These are phyloP conservation scores for Falco biarmicus DNA, from an alignment of 2,797 vertebrate genomes.

Conservation along the genomic window DNA sequence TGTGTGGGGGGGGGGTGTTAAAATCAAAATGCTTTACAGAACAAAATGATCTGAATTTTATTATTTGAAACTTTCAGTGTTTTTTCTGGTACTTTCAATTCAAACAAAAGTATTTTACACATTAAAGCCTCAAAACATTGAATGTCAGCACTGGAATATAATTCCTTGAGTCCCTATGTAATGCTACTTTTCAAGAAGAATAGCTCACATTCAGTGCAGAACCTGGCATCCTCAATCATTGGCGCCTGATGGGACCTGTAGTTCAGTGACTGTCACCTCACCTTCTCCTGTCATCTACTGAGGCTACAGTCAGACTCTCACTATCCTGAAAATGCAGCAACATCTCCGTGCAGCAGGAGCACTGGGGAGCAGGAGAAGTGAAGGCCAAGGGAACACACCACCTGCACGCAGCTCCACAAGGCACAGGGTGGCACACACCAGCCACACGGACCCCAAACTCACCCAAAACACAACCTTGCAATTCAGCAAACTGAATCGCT, in stretches of 20 bases:
- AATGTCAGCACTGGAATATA: not conserved
- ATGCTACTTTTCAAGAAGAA: not conserved
- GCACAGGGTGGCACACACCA: not conserved
- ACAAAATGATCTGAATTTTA: not conserved
- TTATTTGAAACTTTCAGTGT: not conserved
- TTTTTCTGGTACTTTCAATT: not conserved
- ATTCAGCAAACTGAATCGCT: not conserved
- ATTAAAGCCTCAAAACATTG: not conserved
- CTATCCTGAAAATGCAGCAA: not conserved
- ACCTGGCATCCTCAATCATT: not conserved
- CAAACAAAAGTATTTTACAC: not conserved
- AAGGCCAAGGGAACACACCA: not conserved
- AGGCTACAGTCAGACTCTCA: not conserved
- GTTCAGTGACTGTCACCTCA: not conserved
- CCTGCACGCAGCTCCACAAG: fast-evolving
- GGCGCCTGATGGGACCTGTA: not conserved
- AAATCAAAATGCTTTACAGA: not conserved
- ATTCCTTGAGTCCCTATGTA: not conserved
- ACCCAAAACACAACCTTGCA: not conserved
- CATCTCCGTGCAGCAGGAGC: not conserved
- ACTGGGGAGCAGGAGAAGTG: not conserved
- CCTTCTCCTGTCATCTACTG: not conserved
- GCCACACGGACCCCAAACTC: not conserved
- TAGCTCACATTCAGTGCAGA: not conserved
- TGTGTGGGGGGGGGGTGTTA: too few species aligned